Evolutionary conservation across 2,888 invertebrate genomes (phyloP), one percentile per base, ranked within the genome.

Genomic region (Gari tellinella): DNA sequence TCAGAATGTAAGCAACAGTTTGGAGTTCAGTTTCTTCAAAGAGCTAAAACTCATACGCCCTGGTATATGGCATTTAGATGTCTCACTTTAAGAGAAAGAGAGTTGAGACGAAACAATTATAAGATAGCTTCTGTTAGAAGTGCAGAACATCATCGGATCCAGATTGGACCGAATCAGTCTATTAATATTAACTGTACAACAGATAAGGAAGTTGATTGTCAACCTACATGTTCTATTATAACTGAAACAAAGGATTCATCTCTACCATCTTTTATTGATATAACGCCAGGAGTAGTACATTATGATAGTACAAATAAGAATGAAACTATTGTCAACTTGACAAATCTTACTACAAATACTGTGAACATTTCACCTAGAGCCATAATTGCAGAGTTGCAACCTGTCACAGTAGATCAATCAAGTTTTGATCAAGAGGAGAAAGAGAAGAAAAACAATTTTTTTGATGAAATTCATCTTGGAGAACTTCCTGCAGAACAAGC

Each of bases 221-320:
- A 53, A 8, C 19, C 21, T 8, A 77, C 77, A n/a, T 26, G 31
- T 51, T 69, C 73, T 26, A 55, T 78, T 15, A 21, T 78, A 12
- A 67, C 67, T 14, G 58, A 73, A 52, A 46, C 64, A 8, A 19
- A 56, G 2, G 51, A 63, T 17, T 49, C 61, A 40, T 14, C 48
- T 17, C 12, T 70, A 12, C 63, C 66, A 15, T 12, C 21, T 3
- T 62, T 52, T 23, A 38, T 74, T 15, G 74, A 70, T 37, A 63
- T 79, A 14, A 61, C 64, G 2, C 72, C 67, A 38, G 40, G 60
- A 17, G 38, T 79, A 14, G 51, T 74, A 3, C 17, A 51, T 3
- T 64, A 55, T 56, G 45, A 63, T 5, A 25, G 43, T n/a, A 21
- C 15, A 12, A 52, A 52, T 4, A 66, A 53, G 17, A 46, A 43